Percentiles rank a stretch among this genome's conserved stretches.
phyloP scores from a whole-genome alignment of 2,113 vertebrate species.

The Lepus europaeus region DNA sequence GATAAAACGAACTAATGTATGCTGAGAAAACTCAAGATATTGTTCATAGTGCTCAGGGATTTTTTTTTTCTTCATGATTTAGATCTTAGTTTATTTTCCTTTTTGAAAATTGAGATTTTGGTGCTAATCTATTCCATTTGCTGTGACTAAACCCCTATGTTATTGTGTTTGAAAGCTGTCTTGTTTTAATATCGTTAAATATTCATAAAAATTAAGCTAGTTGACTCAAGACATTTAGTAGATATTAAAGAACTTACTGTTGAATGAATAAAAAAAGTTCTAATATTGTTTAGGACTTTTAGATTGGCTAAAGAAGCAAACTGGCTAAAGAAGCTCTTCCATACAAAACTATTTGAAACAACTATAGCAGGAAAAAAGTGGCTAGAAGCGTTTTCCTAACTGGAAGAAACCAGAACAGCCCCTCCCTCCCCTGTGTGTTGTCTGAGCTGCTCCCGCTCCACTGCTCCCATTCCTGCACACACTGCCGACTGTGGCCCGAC shows the following conservation, averaged over 20 bases:
- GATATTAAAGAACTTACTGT: not conserved
- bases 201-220: conserved; percentile 1
- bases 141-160: not conserved
- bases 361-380: not conserved
- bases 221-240: not conserved
- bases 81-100: conserved; percentile 34
- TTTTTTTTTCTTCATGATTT: not conserved
- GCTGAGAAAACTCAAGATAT: not conserved
- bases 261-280: conserved; percentile 11
- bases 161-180: conserved; percentile 26
- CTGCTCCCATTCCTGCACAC: not conserved
- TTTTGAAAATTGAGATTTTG: conserved; percentile 57
- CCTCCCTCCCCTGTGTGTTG: not conserved
- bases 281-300: not conserved
- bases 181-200: conserved; percentile 29
- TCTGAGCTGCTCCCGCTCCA: not conserved
- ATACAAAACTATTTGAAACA: not conserved
- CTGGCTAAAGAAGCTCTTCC: not conserved
- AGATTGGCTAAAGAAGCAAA: not conserved
- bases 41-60: not conserved
- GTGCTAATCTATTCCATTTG: conserved; percentile 41
- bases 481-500: not conserved
- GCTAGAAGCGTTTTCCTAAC: not conserved
- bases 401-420: not conserved
- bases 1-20: conserved; percentile 10